Conservation (phyloP, 2,113 vertebrate species). For the Grallaria varia region DNA sequence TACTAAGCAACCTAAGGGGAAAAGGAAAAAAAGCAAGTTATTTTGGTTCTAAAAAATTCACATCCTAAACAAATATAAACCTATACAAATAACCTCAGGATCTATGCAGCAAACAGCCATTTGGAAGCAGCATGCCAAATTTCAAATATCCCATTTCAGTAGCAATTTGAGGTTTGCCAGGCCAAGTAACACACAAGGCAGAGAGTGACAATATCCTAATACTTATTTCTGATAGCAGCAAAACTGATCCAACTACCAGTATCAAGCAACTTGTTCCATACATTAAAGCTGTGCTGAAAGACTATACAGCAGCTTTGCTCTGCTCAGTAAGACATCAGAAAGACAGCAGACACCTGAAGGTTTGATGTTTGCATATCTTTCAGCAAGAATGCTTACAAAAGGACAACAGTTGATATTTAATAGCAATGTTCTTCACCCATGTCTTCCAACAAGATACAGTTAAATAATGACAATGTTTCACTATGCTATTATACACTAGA, state of each 20-base stretch:
- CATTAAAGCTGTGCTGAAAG: neutral
- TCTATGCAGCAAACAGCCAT: neutral
- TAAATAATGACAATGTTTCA: neutral
- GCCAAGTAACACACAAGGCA: neutral
- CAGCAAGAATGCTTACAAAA: neutral
- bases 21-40: neutral
- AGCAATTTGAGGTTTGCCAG: neutral
- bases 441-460: neutral
- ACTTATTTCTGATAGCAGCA: neutral
- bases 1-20: neutral
- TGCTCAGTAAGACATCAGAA: neutral
- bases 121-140: neutral
- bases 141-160: neutral
- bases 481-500: neutral
- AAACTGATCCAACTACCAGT: neutral
- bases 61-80: neutral
- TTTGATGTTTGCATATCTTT: neutral
- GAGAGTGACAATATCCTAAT: neutral
- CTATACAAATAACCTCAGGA: neutral
- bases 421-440: rapidly evolving
- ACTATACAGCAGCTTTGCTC: neutral
- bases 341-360: neutral
- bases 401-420: neutral
- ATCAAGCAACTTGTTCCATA: neutral
- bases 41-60: neutral